Percentiles rank a stretch among this genome's conserved stretches.
Conservation (phyloP, 64 coral and sea anemone species). For the Pocillopora verrucosa region DNA sequence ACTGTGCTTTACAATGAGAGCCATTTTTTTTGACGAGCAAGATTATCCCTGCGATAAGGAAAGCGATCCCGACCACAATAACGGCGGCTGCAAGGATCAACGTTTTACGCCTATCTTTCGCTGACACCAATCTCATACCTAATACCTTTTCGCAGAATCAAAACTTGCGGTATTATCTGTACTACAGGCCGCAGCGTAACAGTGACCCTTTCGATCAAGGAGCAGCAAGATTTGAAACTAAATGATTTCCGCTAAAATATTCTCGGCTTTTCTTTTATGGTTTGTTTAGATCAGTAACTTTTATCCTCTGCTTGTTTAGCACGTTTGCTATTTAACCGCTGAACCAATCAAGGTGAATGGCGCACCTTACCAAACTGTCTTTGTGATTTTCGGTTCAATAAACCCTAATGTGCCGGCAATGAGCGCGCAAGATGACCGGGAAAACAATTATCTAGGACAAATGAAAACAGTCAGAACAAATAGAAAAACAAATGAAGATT, state of each 20-base stretch:
- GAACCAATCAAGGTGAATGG: constrained; percentile 10
- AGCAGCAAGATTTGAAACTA: neutral
- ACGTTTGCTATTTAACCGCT: constrained; percentile 3
- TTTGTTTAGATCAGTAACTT: constrained; percentile 2
- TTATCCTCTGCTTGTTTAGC: constrained; percentile 9
- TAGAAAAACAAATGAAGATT: too few relatives aligned
- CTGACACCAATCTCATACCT: neutral
- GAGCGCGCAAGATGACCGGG: too few relatives aligned
- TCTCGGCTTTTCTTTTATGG: neutral
- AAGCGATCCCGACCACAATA: constrained; percentile 37
- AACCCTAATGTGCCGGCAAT: too few relatives aligned
- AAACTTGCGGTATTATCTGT: too few relatives aligned
- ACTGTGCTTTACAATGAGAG: neutral
- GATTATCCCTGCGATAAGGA: constrained; percentile 56
- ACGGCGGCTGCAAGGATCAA: constrained; percentile 24
- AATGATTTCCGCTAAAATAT: neutral
- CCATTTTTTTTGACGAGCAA: constrained; percentile 39
- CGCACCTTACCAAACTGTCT: neutral
- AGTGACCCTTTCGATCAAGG: neutral
- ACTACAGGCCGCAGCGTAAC: neutral
- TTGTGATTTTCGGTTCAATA: neutral
- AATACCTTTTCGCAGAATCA: too few relatives aligned
- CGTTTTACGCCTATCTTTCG: neutral
- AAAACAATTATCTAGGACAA: too few relatives aligned
- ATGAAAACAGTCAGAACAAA: too few relatives aligned